Conservation (phyloP, 1,140 invertebrate species). For the Gryllus bimaculatus region DNA sequence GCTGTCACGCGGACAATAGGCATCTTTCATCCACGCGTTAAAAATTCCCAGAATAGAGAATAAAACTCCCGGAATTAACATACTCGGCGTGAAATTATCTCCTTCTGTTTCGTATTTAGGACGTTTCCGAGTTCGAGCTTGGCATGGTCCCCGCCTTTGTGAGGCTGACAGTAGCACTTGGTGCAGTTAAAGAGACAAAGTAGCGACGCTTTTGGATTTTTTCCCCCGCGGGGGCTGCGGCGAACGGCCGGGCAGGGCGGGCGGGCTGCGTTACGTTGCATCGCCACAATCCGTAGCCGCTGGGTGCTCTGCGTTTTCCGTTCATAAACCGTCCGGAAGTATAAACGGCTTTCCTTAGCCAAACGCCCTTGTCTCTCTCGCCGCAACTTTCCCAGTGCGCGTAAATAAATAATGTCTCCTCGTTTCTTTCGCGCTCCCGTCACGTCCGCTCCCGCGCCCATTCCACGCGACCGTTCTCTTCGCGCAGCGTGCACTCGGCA, state of each 20-base stretch:
- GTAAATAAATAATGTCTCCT: neutral
- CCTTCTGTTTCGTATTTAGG: neutral
- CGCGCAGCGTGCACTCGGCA: neutral
- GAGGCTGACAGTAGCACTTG: neutral
- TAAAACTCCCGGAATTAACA: neutral
- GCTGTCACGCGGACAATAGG: too few relatives aligned
- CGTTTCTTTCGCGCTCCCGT: neutral
- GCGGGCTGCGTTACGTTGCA: too few relatives aligned
- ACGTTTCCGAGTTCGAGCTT: neutral
- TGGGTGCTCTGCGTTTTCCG: neutral
- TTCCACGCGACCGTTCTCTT: neutral
- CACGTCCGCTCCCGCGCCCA: neutral
- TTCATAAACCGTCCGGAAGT: neutral
- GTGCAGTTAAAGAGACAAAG: neutral
- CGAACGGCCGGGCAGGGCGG: too few relatives aligned
- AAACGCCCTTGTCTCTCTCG: neutral
- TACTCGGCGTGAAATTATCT: neutral
- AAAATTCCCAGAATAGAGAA: neutral
- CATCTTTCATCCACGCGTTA: neutral
- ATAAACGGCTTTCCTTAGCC: neutral
- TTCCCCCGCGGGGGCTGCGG: too few relatives aligned
- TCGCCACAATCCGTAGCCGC: neutral
- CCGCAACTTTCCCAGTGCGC: neutral
- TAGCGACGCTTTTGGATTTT: neutral
- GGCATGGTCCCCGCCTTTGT: neutral